Percentiles rank a stretch among this genome's conserved stretches.
phyloP scores from a whole-genome alignment of 2,113 vertebrate species.

The Eulacestoma nigropectus region DNA sequence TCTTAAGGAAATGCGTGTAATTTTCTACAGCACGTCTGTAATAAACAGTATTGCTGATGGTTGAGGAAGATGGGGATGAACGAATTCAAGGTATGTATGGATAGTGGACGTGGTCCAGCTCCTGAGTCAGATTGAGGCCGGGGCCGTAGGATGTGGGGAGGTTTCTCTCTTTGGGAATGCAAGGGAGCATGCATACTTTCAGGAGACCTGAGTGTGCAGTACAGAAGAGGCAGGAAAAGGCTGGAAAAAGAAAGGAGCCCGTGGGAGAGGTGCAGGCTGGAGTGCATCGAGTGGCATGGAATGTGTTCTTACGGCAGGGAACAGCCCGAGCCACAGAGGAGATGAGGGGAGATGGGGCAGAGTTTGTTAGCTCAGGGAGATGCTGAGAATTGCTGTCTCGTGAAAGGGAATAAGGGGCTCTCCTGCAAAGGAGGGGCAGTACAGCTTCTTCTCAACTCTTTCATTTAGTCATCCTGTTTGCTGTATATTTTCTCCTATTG shows the following conservation, averaged over 20 bases:
- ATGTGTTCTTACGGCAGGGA: neutral
- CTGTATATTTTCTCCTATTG: neutral
- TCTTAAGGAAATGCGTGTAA: neutral
- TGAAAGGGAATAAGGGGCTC: neutral
- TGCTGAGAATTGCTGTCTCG: neutral
- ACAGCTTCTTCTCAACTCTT: neutral
- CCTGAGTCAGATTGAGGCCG: neutral
- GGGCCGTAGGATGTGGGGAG: neutral
- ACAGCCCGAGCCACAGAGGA: neutral
- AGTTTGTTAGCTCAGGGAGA: neutral
- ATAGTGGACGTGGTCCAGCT: fast-evolving
- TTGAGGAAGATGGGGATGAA: neutral
- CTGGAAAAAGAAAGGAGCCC: neutral
- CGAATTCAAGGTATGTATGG: neutral
- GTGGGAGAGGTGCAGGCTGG: fast-evolving
- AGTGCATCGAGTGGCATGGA: fast-evolving
- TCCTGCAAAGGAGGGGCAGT: neutral
- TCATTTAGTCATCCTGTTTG: neutral
- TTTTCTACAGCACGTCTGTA: neutral
- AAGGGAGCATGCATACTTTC: neutral
- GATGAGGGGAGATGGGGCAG: neutral
- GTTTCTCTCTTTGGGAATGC: neutral
- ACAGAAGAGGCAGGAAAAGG: neutral
- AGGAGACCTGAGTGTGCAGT: neutral
- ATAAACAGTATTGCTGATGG: neutral